Evolutionary conservation across 2,797 vertebrate genomes (phyloP).

Genomic region (Anableps anableps): DNA sequence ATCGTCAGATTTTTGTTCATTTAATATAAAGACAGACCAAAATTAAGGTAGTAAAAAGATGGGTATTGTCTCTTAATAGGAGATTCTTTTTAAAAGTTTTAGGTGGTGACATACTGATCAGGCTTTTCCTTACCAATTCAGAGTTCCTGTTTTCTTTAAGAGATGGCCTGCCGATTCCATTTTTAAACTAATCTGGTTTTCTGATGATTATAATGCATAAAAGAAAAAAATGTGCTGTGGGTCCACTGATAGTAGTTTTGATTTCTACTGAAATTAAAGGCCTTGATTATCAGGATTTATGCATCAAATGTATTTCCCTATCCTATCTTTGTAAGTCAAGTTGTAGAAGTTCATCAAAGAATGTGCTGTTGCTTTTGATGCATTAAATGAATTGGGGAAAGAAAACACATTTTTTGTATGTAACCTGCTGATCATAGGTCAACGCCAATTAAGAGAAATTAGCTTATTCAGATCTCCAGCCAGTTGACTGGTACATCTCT

Average conservation of each 20-base stretch:
- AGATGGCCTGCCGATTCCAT: not conserved
- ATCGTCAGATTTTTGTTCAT: conserved; percentile 24
- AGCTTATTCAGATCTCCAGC: too few relatives aligned
- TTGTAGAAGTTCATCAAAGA: not conserved
- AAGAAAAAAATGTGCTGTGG: not conserved
- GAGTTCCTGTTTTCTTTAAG: not conserved
- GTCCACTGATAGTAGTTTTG: not conserved
- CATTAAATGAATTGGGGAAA: not conserved
- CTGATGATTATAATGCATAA: too few relatives aligned
- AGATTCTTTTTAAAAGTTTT: not conserved
- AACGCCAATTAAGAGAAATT: not conserved
- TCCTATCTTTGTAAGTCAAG: not conserved
- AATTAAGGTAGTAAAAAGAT: not conserved
- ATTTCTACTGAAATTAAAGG: not conserved
- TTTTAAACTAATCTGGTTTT: not conserved
- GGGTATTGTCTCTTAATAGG: not conserved
- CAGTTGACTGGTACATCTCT: too few relatives aligned
- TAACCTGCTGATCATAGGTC: not conserved
- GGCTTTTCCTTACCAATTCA: not conserved
- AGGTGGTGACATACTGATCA: not conserved
- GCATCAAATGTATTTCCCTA: not conserved
- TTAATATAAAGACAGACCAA: not conserved
- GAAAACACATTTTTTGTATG: not conserved
- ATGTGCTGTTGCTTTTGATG: not conserved
- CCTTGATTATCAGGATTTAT: not conserved